Percentiles rank a stretch among this genome's conserved stretches.
Evolutionary conservation across 1,140 invertebrate species (phyloP).

Genomic region (Lysiphlebus fabarum): DNA sequence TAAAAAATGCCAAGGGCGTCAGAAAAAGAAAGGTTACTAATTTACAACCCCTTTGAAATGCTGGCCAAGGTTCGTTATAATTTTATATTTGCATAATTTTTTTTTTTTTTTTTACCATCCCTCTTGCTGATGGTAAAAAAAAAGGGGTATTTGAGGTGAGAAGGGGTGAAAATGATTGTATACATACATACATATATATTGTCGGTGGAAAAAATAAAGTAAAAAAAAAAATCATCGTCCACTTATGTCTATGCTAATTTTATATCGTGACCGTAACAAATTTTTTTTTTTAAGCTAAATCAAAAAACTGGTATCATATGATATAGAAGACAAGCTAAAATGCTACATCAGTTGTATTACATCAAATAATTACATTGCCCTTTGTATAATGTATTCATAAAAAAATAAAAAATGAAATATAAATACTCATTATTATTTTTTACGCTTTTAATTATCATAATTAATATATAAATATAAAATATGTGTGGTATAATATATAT

Average conservation of each 20-base stretch:
- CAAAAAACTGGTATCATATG: conserved; percentile 22
- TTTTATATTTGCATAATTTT: conserved; percentile 46
- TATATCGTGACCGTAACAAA: conserved; percentile 41
- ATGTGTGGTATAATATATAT: too few species aligned
- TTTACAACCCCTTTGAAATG: conserved; percentile 7
- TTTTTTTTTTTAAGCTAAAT: conserved; percentile 37
- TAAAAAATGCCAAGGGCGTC: not conserved
- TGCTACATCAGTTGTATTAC: too few species aligned
- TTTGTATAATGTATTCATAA: conserved; percentile 4
- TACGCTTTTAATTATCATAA: too few species aligned
- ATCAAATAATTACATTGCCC: not conserved
- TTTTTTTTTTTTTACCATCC: conserved; percentile 27
- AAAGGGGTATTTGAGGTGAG: conserved; percentile 11
- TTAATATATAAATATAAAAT: too few species aligned
- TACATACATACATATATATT: conserved; percentile 26
- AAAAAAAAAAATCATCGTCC: conserved; percentile 38
- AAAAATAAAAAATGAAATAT: not conserved
- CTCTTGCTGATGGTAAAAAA: conserved; percentile 23
- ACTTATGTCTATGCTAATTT: conserved; percentile 48
- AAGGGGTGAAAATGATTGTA: conserved; percentile 20
- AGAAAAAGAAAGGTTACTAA: conserved; percentile 8
- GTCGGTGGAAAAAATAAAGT: too few species aligned
- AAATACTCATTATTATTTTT: not conserved
- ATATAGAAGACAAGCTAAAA: too few species aligned
- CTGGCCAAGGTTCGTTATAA: conserved; percentile 30